A percentile compares a stretch with the other conserved stretches of the same genome.
Evolutionary conservation across 2,113 vertebrate species (phyloP).

Genomic region (Indri indri): DNA sequence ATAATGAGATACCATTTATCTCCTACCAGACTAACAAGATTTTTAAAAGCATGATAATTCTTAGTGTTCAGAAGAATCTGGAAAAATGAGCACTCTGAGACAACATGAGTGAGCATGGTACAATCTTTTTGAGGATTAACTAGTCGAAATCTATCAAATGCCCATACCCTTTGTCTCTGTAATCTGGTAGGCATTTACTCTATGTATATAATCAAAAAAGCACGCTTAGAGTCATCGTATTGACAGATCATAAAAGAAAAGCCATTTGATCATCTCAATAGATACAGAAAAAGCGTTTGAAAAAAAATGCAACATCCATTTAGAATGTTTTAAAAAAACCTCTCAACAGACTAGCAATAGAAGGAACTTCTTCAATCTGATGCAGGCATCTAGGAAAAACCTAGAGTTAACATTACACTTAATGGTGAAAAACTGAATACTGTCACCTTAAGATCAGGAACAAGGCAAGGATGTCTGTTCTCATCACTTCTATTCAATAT

Average conservation of each 20-base stretch:
- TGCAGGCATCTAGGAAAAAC: background rate
- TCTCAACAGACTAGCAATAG: background rate
- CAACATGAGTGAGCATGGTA: background rate
- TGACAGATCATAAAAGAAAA: background rate
- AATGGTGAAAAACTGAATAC: background rate
- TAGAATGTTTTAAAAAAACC: background rate
- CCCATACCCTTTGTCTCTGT: background rate
- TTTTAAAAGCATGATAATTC: background rate
- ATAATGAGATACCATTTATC: background rate
- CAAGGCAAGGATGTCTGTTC: background rate
- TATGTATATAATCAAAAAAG: background rate
- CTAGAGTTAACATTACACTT: background rate
- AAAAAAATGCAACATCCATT: background rate
- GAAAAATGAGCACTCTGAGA: background rate
- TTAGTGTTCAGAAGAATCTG: background rate
- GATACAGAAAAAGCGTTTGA: background rate
- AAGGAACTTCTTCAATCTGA: background rate
- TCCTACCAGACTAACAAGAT: background rate
- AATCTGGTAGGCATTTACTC: background rate
- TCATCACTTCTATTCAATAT: background rate
- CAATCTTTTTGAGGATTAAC: background rate
- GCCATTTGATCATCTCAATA: background rate
- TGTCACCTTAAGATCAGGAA: background rate
- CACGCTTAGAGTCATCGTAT: background rate
- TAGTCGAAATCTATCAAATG: background rate